Evolutionary conservation across 2,113 vertebrate species (phyloP), one percentile per base, ranked within the genome.

Genomic region (Megaleporinus macrocephalus): DNA sequence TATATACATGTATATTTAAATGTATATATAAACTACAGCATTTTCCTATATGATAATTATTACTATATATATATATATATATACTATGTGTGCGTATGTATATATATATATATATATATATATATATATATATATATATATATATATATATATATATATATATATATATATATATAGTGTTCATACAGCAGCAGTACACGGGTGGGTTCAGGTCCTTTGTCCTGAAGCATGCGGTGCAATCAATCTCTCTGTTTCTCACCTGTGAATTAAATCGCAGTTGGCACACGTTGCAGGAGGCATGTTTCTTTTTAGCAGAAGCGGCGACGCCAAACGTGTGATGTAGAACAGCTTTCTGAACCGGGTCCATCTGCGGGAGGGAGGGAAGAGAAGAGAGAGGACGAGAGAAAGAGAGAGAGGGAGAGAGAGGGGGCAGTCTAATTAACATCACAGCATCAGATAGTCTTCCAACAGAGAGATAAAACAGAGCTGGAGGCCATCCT

Each of bases 261-360:
- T 99, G 97, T 10, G 98, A 99, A 95, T 99, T 99, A 95, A 99
- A 99, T 94, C 97, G 96, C 92, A 98, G 94, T 90, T 97, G 96
- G 93, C 97, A 99, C 88, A 97, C 95, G 87, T 95, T 95, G 94
- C 98, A 99, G 88, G 96, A 96, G 92, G 96, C 95, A 88, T 96
- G 95, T 93, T 95, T 99, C 95, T 96, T 96, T 94, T 95, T 95
- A 86, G 94, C 90, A 75, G 94, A 93, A 93, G 96, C 92, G 86
- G 95, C 93, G 91, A 96, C 95, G 85, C 97, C 95, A 73, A 98
- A 96, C 73, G 97, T 98, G 91, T 99, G 97, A 94, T 96, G 97
- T 93, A 98, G 95, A 92, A 98, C 95, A 82, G 97, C 97, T 93
- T 99, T 98, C 94, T 98, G 97, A 94, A 98, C 96, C 76, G 96